Conservation (phyloP, 2,888 invertebrate species). For the Cynaeus angustus region DNA sequence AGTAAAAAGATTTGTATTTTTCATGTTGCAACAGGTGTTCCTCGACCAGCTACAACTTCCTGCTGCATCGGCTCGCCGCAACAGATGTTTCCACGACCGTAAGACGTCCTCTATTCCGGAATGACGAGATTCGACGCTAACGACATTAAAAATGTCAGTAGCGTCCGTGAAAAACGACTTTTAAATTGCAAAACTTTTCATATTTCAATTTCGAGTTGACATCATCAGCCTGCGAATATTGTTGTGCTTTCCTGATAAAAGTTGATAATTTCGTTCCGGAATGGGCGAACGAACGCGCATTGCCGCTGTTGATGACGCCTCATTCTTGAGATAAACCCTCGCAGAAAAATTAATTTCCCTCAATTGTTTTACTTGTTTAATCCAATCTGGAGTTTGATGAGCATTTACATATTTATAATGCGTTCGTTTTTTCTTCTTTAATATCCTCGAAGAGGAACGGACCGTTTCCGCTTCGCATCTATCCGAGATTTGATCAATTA, state of each 20-base stretch:
- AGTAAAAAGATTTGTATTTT: slow-evolving; percentile 46
- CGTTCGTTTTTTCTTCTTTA: slow-evolving; percentile 30
- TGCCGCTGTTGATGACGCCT: slow-evolving; percentile 50
- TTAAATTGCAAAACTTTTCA: slow-evolving; percentile 60
- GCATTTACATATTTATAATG: slow-evolving; percentile 60
- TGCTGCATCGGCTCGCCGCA: slow-evolving; percentile 39
- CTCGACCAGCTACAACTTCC: slow-evolving; percentile 39
- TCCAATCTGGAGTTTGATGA: slow-evolving; percentile 57
- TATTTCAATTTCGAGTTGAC: slow-evolving; percentile 60
- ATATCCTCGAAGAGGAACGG: slow-evolving; percentile 7
- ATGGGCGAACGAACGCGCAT: slow-evolving; percentile 36
- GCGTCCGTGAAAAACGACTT: slow-evolving; percentile 51
- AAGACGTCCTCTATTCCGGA: slow-evolving; percentile 10
- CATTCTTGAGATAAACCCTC: slow-evolving; percentile 38
- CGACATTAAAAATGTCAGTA: slow-evolving; percentile 48
- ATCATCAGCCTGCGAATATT: slow-evolving; percentile 57
- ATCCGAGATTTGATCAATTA: slow-evolving; percentile 34
- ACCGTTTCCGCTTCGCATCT: slow-evolving; percentile 23
- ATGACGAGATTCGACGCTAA: slow-evolving; percentile 32
- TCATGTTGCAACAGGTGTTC: slow-evolving; percentile 51
- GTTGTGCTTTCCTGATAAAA: slow-evolving; percentile 56
- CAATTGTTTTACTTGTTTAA: slow-evolving; percentile 64
- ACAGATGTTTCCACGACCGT: slow-evolving; percentile 41
- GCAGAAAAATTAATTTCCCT: slow-evolving; percentile 64
- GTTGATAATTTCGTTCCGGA: slow-evolving; percentile 57